Conservation (phyloP, 2,888 invertebrate species). For the Norana najaformis region DNA sequence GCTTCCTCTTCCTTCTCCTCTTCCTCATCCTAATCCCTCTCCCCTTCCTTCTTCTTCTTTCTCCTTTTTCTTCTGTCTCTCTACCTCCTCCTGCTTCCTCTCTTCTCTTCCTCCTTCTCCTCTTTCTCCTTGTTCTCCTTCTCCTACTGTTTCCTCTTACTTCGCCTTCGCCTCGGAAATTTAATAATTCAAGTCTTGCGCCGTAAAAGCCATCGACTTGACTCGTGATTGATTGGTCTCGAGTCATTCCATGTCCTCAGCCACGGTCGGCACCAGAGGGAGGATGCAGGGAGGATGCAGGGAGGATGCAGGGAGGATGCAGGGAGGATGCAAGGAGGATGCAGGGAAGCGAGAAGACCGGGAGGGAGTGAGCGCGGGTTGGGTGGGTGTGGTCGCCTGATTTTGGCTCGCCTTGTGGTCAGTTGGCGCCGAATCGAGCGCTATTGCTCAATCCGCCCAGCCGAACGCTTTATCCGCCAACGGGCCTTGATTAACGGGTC, state of each 20-base stretch:
- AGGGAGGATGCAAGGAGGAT: neutral
- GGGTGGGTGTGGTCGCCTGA: neutral
- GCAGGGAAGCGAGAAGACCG: neutral
- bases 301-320: neutral
- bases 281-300: neutral
- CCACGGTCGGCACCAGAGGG: neutral
- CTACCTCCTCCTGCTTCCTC: neutral
- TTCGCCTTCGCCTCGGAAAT: slow-evolving; percentile 13
- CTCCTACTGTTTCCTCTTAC: neutral
- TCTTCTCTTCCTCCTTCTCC: neutral
- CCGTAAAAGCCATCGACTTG: neutral
- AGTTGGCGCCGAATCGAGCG: neutral
- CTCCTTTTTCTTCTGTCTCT: neutral
- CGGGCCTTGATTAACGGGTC: neutral
- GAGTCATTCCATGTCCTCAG: neutral
- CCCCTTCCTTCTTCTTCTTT: too few species aligned
- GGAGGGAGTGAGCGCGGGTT: too few species aligned
- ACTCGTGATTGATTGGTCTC: neutral
- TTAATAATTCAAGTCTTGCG: slow-evolving; percentile 13
- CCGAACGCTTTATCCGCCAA: neutral
- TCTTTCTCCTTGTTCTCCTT: neutral
- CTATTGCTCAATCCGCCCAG: neutral
- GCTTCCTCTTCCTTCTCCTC: neutral
- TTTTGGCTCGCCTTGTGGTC: neutral
- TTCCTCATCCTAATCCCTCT: neutral